phyloP scores from a whole-genome alignment of 2,888 invertebrate species.

The Pachycephus smyrnensis region DNA sequence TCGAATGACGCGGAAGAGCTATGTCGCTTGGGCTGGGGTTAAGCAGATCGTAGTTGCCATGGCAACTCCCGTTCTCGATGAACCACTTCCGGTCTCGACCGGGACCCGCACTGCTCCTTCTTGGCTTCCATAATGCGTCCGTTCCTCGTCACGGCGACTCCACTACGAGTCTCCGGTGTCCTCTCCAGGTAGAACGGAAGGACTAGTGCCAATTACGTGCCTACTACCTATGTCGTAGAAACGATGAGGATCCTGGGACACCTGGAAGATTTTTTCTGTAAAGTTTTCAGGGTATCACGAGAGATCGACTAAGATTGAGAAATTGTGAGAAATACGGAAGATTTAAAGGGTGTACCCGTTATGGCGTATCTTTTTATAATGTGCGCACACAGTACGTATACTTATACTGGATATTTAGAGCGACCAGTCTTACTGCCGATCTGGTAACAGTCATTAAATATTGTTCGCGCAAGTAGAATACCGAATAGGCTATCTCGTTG shows the following conservation, averaged over 20 bases:
- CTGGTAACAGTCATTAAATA: neutral
- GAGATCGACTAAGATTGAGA: neutral
- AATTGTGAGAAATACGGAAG: neutral
- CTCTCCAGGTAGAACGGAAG: constrained; percentile 8
- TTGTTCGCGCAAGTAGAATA: neutral
- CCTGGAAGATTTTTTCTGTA: neutral
- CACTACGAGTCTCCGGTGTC: neutral
- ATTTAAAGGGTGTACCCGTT: neutral
- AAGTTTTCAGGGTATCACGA: neutral
- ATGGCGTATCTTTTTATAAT: neutral
- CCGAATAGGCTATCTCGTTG: neutral
- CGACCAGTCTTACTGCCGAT: neutral
- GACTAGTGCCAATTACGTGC: constrained; percentile 3
- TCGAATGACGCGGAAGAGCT: constrained; percentile 52
- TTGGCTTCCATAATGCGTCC: constrained; percentile 14
- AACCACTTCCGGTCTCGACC: constrained; percentile 47
- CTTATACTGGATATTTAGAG: neutral
- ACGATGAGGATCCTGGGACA: neutral
- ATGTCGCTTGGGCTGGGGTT: constrained; percentile 46
- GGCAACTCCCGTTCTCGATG: constrained; percentile 52
- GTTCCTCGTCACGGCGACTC: neutral
- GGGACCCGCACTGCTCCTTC: constrained; percentile 12
- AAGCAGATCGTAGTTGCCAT: constrained; percentile 52
- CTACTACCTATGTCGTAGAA: neutral
- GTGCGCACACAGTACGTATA: neutral